Conservation (phyloP, 1,140 invertebrate species). For the Thaumetopoea pityocampa region DNA sequence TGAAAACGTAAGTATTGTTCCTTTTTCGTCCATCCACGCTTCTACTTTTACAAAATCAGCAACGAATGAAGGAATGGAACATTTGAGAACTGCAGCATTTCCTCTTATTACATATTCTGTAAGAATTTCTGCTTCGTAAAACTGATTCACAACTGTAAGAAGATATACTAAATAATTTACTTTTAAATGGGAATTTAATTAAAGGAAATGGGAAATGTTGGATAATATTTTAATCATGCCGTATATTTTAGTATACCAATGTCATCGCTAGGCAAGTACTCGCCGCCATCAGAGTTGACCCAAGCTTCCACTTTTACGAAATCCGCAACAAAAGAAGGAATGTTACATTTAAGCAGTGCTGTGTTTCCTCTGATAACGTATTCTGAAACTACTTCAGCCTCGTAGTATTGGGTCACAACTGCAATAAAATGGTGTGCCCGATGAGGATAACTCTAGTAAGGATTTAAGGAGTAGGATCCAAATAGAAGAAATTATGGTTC, state of each 20-base stretch:
- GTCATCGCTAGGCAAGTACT: slow-evolving; percentile 76
- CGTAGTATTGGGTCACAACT: slow-evolving; percentile 94
- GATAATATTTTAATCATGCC: slow-evolving; percentile 5
- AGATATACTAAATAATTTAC: slow-evolving; percentile 15
- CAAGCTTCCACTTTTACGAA: slow-evolving; percentile 93
- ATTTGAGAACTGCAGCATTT: slow-evolving; percentile 87
- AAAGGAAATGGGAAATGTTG: slow-evolving; percentile 7
- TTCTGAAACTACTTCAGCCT: slow-evolving; percentile 93
- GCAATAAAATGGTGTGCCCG: slow-evolving; percentile 61
- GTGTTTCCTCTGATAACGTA: slow-evolving; percentile 95
- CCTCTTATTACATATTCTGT: slow-evolving; percentile 89
- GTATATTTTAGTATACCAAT: slow-evolving; percentile 47
- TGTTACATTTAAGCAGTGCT: slow-evolving; percentile 93
- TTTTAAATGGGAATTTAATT: slow-evolving; percentile 6
- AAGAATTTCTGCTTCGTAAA: slow-evolving; percentile 87
- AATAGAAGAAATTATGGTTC: slow-evolving; percentile 17
- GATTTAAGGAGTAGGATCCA: slow-evolving; percentile 19
- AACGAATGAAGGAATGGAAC: slow-evolving; percentile 88
- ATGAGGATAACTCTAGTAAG: slow-evolving; percentile 12
- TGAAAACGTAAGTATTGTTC: slow-evolving; percentile 77
- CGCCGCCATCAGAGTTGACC: slow-evolving; percentile 86
- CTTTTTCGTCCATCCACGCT: slow-evolving; percentile 83
- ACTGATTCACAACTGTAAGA: slow-evolving; percentile 86
- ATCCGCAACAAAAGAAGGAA: slow-evolving; percentile 94
- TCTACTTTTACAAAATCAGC: slow-evolving; percentile 88